Conservation (phyloP, 2,113 vertebrate species). For the Cephalopterus ornatus region DNA sequence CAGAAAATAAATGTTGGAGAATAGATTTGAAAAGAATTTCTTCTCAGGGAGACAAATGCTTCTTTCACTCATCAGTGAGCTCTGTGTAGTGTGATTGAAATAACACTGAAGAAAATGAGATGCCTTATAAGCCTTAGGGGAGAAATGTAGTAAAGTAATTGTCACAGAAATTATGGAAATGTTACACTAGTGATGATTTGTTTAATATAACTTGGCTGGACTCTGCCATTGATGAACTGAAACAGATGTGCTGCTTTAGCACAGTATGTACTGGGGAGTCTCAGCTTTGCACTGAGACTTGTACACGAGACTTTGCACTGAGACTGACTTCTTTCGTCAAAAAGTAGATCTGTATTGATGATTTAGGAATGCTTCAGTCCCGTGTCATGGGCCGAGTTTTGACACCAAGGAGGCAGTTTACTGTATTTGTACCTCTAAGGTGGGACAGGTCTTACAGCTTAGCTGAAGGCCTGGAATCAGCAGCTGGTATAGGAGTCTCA, state of each 20-base stretch:
- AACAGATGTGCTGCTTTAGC: constrained; percentile 47
- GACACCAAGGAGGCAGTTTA: background rate
- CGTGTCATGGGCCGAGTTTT: background rate
- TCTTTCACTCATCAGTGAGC: constrained; percentile 48
- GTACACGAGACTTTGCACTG: background rate
- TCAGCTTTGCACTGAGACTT: background rate
- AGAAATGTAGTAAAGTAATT: constrained; percentile 56
- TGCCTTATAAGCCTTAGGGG: constrained; percentile 55
- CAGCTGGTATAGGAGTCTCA: background rate
- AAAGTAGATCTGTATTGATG: background rate
- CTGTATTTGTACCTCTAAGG: background rate
- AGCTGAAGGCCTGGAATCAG: background rate
- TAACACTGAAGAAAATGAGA: constrained; percentile 56
- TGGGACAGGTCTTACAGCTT: background rate
- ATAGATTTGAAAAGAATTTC: constrained; percentile 22
- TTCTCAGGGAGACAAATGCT: constrained; percentile 30
- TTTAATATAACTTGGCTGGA: constrained; percentile 52
- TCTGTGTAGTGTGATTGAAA: constrained; percentile 25
- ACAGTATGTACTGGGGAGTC: background rate
- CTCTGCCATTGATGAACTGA: constrained; percentile 49
- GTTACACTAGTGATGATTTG: constrained; percentile 60
- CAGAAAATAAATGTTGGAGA: background rate
- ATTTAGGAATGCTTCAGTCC: background rate
- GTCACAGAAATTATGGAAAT: constrained; percentile 64
- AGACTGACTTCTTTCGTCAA: background rate